Evolutionary conservation across 1,140 invertebrate species (phyloP).

Genomic region (Harpegnathos saltator): DNA sequence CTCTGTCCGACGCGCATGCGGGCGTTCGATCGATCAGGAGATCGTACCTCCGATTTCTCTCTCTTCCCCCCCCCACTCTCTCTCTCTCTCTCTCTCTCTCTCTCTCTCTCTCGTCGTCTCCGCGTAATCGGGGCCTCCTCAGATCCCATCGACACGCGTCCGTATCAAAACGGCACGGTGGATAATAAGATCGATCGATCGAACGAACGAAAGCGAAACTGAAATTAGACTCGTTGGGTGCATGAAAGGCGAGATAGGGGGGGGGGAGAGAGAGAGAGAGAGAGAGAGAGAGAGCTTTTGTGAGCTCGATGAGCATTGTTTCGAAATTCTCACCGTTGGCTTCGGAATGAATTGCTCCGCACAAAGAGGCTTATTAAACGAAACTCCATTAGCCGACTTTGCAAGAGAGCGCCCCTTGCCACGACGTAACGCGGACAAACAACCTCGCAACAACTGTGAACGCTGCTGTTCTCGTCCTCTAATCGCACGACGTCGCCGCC

Average conservation of each 20-base stretch:
- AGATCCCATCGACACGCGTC: neutral
- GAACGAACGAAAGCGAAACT: neutral
- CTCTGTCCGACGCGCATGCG: slow-evolving; percentile 20
- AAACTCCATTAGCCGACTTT: slow-evolving; percentile 9
- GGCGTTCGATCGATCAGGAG: slow-evolving; percentile 24
- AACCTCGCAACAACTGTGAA: neutral
- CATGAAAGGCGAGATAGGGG: neutral
- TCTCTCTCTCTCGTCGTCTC: neutral
- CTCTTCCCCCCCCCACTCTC: too few relatives aligned
- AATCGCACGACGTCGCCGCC: neutral
- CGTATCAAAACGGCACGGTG: neutral
- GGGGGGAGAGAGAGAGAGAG: neutral
- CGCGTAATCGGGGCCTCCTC: neutral
- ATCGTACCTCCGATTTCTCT: slow-evolving; percentile 16
- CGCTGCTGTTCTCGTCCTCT: slow-evolving; percentile 17
- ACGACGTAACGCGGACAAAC: neutral
- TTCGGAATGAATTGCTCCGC: slow-evolving; percentile 1
- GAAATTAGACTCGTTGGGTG: neutral
- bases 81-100: neutral
- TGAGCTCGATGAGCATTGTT: neutral
- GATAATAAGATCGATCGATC: slow-evolving; percentile 20
- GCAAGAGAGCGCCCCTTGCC: neutral
- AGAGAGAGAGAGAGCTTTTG: neutral
- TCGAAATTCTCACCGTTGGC: neutral
- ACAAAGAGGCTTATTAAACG: slow-evolving; percentile 21